These are phyloP conservation scores for Harpalus rubripes DNA, from an alignment of 2,888 invertebrate species.

Conservation along the genomic window DNA sequence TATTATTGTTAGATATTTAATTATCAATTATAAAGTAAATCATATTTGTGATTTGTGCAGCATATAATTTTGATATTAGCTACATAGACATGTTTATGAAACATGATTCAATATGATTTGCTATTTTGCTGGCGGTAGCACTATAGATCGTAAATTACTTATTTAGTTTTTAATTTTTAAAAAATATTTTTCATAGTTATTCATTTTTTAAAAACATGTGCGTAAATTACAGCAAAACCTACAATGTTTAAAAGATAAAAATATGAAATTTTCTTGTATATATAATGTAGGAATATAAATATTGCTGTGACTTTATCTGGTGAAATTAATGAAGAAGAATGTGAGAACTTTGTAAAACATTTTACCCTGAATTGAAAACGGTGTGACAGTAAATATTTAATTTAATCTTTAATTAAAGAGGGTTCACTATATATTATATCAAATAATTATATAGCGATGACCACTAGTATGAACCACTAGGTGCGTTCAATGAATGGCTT, in stretches of 20 bases:
- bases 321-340: constrained; percentile 51
- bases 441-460: background rate
- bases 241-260: constrained; percentile 35
- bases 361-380: constrained; percentile 49
- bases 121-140: background rate
- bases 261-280: constrained; percentile 14
- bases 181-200: too few relatives aligned
- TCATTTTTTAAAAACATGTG: background rate
- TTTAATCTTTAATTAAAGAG: background rate
- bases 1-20: constrained; percentile 43
- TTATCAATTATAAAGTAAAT: constrained; percentile 25
- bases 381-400: constrained; percentile 43
- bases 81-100: background rate
- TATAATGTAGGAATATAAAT: constrained; percentile 21
- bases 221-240: constrained; percentile 8
- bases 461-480: too few relatives aligned
- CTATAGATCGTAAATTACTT: background rate
- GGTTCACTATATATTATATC: background rate
- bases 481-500: too few relatives aligned
- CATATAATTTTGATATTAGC: background rate
- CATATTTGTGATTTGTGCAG: background rate
- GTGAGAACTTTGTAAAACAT: constrained; percentile 29
- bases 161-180: too few relatives aligned
- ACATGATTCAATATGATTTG: background rate
- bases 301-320: constrained; percentile 47